phyloP scores from a whole-genome alignment of 2,113 vertebrate genomes.

The Sialia sialis region DNA sequence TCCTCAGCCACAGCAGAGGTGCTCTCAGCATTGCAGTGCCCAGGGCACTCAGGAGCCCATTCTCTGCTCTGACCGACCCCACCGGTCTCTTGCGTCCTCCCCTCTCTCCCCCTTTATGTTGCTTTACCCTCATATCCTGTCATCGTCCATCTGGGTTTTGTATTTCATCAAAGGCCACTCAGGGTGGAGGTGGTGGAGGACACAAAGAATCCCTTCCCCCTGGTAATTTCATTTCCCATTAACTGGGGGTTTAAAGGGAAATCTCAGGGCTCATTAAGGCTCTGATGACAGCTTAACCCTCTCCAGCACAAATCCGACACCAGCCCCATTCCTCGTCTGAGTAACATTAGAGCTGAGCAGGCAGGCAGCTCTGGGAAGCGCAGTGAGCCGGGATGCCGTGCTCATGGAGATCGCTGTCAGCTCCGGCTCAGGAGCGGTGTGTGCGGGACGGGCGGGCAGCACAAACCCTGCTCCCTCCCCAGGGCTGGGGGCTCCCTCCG shows the following conservation, averaged over 20 bases:
- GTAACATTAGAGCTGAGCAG: background rate
- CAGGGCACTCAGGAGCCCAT: accelerated
- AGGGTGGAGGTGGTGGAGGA: background rate
- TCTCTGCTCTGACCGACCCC: background rate
- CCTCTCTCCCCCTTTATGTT: accelerated
- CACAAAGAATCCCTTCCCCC: background rate
- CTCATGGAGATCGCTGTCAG: background rate
- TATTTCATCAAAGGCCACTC: background rate
- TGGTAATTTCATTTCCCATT: background rate
- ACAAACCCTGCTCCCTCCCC: accelerated
- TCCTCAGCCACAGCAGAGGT: background rate
- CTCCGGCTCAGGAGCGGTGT: accelerated
- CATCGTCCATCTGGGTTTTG: background rate
- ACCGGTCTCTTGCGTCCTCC: background rate
- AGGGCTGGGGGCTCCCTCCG: background rate
- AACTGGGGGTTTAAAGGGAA: background rate
- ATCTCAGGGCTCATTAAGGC: background rate
- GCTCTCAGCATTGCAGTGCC: accelerated
- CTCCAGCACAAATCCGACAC: background rate
- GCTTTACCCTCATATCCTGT: accelerated
- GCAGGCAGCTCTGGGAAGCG: background rate
- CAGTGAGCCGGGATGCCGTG: accelerated
- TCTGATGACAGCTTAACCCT: background rate
- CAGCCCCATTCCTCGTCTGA: background rate
- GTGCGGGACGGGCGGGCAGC: accelerated